Evolutionary conservation across 2,113 vertebrate genomes (phyloP).

Genomic region (Oriolus oriolus): DNA sequence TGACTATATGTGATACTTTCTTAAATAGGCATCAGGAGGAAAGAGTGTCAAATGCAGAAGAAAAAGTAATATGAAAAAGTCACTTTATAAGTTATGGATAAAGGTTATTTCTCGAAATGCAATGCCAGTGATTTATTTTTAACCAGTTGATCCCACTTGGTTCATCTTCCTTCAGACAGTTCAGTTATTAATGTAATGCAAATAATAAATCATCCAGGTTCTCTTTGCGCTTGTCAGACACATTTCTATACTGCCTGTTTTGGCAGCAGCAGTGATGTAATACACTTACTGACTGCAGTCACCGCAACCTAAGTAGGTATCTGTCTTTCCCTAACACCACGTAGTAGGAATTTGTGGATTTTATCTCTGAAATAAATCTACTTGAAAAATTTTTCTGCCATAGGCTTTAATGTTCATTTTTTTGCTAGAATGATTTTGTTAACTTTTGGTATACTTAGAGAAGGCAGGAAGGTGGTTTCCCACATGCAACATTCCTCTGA

Average conservation of each 20-base stretch:
- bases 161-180: constrained; percentile 6
- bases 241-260: background rate
- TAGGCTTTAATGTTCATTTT: background rate
- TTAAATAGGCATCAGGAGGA: background rate
- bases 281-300: constrained; percentile 21
- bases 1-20: background rate
- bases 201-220: constrained; percentile 11
- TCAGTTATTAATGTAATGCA: constrained; percentile 29
- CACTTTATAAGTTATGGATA: background rate
- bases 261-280: constrained; percentile 43
- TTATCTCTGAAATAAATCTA: constrained; percentile 13
- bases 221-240: constrained; percentile 16
- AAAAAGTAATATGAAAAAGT: background rate
- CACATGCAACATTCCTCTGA: background rate
- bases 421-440: background rate
- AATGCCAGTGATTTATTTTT: background rate
- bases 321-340: background rate
- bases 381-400: background rate
- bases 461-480: background rate
- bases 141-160: background rate
- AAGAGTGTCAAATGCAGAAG: background rate
- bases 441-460: background rate
- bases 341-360: constrained; percentile 1
- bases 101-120: background rate
- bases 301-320: background rate